These are phyloP conservation scores for Drosophila anomelani DNA, from an alignment of 2,888 invertebrate genomes.

Conservation along the genomic window DNA sequence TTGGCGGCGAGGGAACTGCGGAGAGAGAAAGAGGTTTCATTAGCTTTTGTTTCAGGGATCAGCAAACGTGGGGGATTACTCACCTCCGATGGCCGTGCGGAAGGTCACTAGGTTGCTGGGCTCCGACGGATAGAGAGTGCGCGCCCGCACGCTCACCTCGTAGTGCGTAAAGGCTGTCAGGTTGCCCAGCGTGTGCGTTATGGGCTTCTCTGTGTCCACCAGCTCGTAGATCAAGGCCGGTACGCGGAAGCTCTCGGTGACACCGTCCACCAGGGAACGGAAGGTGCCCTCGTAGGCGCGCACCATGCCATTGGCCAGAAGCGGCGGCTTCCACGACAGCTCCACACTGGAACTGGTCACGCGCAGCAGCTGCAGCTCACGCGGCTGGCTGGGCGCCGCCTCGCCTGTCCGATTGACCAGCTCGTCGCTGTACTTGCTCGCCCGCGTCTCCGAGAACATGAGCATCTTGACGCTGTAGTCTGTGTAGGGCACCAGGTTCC, in stretches of 20 bases:
- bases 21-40: not conserved
- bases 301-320: conserved; percentile 90
- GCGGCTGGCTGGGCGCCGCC: conserved; percentile 87
- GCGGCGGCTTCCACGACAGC: conserved; percentile 87
- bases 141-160: conserved; percentile 89
- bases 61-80: conserved; percentile 38
- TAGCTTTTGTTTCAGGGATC: not conserved
- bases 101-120: conserved; percentile 86
- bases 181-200: conserved; percentile 71
- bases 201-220: conserved; percentile 57
- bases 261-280: conserved; percentile 37
- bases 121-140: conserved; percentile 89
- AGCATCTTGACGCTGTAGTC: conserved; percentile 90
- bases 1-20: conserved; percentile 76
- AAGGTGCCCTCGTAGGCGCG: conserved; percentile 56
- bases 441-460: conserved; percentile 86
- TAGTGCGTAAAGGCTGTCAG: conserved; percentile 89
- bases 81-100: conserved; percentile 87
- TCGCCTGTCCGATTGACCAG: conserved; percentile 89
- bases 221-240: conserved; percentile 48
- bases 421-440: conserved; percentile 87
- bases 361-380: conserved; percentile 46
- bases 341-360: conserved; percentile 45
- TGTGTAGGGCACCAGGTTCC: conserved; percentile 89
- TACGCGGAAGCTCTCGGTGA: conserved; percentile 37